These are phyloP conservation scores for Picathartes gymnocephalus DNA, from an alignment of 2,113 vertebrate genomes.

Conservation along the genomic window DNA sequence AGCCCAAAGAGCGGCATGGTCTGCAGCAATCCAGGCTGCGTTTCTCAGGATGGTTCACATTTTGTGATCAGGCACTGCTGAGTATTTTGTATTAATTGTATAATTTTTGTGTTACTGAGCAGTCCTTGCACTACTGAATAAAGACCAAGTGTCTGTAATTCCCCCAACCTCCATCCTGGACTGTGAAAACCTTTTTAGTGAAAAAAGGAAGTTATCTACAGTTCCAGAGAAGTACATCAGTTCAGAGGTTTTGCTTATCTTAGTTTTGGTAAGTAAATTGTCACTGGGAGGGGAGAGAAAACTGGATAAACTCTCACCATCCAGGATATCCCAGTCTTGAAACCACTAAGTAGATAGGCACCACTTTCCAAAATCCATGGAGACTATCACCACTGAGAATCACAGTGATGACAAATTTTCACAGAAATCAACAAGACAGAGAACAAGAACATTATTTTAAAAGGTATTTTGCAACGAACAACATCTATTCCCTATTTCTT, in stretches of 20 bases:
- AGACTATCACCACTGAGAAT: background rate
- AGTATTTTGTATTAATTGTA: background rate
- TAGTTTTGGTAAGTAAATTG: background rate
- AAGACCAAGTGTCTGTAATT: background rate
- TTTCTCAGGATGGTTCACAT: background rate
- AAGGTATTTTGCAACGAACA: background rate
- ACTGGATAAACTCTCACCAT: background rate
- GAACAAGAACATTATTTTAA: background rate
- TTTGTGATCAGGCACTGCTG: background rate
- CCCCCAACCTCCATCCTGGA: background rate
- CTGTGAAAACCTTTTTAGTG: background rate
- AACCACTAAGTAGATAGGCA: background rate
- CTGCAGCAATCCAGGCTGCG: background rate
- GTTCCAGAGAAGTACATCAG: background rate
- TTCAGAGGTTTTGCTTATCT: background rate
- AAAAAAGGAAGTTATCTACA: background rate
- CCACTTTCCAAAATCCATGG: background rate
- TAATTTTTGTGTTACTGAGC: background rate
- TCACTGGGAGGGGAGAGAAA: background rate
- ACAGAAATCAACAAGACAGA: background rate
- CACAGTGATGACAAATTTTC: background rate
- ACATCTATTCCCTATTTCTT: background rate
- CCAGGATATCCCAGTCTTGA: background rate
- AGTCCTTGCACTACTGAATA: background rate
- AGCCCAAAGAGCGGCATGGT: accelerated